Conservation (phyloP, 2,113 vertebrate genomes). For the Chitala chitala region DNA sequence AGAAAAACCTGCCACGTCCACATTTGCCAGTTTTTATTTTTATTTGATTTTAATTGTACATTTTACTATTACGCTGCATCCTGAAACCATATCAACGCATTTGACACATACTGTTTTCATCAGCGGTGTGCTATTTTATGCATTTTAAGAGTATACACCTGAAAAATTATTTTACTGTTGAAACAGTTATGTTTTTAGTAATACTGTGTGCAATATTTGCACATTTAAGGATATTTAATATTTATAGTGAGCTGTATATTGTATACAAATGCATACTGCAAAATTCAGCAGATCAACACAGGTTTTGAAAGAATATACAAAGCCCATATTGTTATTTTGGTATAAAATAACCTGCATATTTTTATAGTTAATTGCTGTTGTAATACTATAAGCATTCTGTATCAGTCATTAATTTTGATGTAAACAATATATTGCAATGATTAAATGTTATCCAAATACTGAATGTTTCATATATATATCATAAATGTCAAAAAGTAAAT, state of each 20-base stretch:
- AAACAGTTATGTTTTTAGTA: conserved; percentile 29
- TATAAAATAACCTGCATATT: conserved; percentile 53
- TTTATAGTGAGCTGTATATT: conserved; percentile 47
- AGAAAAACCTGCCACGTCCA: not conserved
- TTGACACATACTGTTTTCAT: too few relatives aligned
- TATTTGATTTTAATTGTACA: not conserved
- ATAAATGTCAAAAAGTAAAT: conserved; percentile 38
- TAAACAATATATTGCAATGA: conserved; percentile 29
- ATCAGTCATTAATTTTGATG: conserved; percentile 43
- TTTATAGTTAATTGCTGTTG: conserved; percentile 52
- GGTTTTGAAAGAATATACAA: conserved; percentile 29
- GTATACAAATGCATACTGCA: conserved; percentile 11
- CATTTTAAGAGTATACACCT: conserved; percentile 12
- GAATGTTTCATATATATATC: not conserved
- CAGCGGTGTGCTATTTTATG: not conserved
- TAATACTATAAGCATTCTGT: conserved; percentile 34
- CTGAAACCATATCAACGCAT: not conserved
- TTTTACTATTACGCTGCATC: not conserved
- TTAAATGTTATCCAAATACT: conserved; percentile 33
- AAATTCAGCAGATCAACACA: conserved; percentile 24
- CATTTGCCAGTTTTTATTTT: not conserved
- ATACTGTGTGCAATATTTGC: conserved; percentile 66
- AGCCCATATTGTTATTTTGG: conserved; percentile 52
- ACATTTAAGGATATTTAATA: conserved; percentile 61
- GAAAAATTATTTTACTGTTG: conserved; percentile 32